Base-by-base conservation (phyloP, 2,797 vertebrate genomes). In the Phrynocephalus guinanensis region DNA sequence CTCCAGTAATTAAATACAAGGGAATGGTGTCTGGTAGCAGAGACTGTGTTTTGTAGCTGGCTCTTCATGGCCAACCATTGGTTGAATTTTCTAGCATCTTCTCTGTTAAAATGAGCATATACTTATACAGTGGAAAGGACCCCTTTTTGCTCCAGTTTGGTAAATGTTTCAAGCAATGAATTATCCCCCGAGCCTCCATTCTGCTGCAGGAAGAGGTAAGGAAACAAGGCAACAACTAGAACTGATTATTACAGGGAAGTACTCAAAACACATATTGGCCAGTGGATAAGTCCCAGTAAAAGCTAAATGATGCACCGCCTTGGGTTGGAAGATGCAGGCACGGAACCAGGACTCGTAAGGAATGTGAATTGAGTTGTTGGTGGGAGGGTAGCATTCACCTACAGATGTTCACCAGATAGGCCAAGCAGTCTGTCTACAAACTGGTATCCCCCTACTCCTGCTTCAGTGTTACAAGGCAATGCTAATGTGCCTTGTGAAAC, bases 391-490 rank as follows among this genome's bases (percentile, higher is more conserved):
- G 16, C 60, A 30, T 63, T 79, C 33, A 13, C 3, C 6, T 9
- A 5, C 1, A 22, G 2, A 3, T 3, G 22, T 22, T 44, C 33
- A 1, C 30, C 78, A 0, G 1, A 18, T 24, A 6, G 60, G n/a
- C 22, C 56, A 79, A 79, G n/a, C 52, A 79, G 60, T 4, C 60
- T 63, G 16, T 18, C 56, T 56, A 11, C 9, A 33, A 10, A 63
- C 30, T 30, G 52, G 30, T 20, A 18, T 63, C 15, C 60, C 13
- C 60, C 4, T 18, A 16, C 60, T 63, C 60, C 60, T 63, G 60
- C 60, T 16, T 5, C 60, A 60, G 56, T 60, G 56, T 60, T 60
- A 60, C 56, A 60, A 16, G 9, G 56, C 56, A 60, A 60, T 60
- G 6, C 56, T 60, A 60, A 60, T 77, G 4, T 77, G 24, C 48